These are phyloP conservation scores for Bombus affinis DNA, from an alignment of 1,140 invertebrate species.

Conservation along the genomic window DNA sequence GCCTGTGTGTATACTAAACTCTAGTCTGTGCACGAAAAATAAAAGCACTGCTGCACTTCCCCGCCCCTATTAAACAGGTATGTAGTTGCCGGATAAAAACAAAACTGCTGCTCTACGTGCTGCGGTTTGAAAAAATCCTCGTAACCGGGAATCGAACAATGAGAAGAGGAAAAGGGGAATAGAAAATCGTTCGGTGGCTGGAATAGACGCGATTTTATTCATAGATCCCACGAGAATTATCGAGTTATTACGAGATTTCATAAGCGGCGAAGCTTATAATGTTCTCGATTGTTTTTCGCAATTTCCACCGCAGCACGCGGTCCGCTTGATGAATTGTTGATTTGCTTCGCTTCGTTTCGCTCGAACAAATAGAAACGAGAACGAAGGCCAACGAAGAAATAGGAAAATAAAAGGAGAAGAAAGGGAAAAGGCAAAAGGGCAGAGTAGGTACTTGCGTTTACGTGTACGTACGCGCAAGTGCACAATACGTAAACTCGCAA, in stretches of 20 bases:
- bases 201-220: constrained; percentile 30
- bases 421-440: constrained; percentile 3
- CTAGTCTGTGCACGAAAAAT: constrained; percentile 7
- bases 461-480: background rate
- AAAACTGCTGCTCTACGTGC: constrained; percentile 11
- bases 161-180: background rate
- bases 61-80: constrained; percentile 46
- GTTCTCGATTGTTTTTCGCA: constrained; percentile 22
- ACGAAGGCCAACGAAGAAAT: background rate
- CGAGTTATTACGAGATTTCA: background rate
- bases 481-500: constrained; percentile 9
- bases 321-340: background rate
- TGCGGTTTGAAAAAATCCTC: constrained; percentile 25
- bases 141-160: constrained; percentile 1
- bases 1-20: constrained; percentile 17
- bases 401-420: background rate
- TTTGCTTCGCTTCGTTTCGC: background rate
- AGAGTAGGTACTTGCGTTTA: background rate
- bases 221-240: constrained; percentile 20
- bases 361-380: background rate
- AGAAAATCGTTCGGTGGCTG: constrained; percentile 3
- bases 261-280: background rate
- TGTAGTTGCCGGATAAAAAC: constrained; percentile 37
- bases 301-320: background rate
- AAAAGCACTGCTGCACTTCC: constrained; percentile 15